Percentiles rank a stretch among this genome's conserved stretches.
These are phyloP conservation scores for Trichechus manatus DNA, from an alignment of 2,113 vertebrate genomes.

Conservation along the genomic window DNA sequence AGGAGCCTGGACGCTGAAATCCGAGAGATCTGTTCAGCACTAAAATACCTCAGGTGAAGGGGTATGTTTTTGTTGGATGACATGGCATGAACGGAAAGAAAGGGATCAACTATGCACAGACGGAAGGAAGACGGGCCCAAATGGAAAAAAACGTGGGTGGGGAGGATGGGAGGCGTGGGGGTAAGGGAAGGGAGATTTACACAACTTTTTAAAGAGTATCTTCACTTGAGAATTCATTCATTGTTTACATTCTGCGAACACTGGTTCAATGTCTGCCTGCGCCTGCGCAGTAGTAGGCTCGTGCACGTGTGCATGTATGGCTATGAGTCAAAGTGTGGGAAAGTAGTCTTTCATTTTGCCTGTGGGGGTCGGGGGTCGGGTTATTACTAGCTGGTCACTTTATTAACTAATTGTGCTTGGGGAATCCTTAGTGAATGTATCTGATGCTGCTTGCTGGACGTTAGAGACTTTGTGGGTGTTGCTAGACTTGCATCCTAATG, in stretches of 20 bases:
- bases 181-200: background rate
- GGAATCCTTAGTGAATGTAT: background rate
- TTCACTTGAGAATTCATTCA: background rate
- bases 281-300: background rate
- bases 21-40: background rate
- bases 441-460: background rate
- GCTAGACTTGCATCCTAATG: background rate
- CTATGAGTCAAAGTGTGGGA: background rate
- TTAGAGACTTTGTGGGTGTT: background rate
- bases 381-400: background rate
- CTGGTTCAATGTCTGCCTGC: background rate
- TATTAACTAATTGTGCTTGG: background rate
- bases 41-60: background rate
- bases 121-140: background rate
- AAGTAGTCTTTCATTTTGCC: background rate
- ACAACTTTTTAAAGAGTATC: background rate
- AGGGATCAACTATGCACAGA: background rate
- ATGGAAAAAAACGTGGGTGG: background rate
- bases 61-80: background rate
- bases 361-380: background rate
- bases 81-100: background rate
- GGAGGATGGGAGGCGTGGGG: background rate
- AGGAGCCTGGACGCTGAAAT: background rate
- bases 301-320: background rate
- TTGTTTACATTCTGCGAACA: background rate